Percentiles rank a stretch among this genome's conserved stretches.
Conservation (phyloP, 2,888 invertebrate species). For the Dryobotodes eremita region DNA sequence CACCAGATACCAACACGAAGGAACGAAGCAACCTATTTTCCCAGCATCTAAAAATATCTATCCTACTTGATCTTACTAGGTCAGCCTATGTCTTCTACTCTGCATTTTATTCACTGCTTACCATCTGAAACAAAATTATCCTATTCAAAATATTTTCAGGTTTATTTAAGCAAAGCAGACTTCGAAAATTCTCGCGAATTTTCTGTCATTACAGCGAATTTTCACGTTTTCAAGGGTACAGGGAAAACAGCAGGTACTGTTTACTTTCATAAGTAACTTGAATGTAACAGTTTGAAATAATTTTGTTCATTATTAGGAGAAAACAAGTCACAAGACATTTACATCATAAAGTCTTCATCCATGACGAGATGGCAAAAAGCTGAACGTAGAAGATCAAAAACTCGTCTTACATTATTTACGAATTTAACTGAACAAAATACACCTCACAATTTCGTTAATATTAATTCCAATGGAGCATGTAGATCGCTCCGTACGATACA, state of each 20-base stretch:
- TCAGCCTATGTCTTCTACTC: constrained; percentile 52
- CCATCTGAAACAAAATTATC: constrained; percentile 62
- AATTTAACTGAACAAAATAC: constrained; percentile 1
- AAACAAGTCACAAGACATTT: background rate
- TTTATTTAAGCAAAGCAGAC: background rate
- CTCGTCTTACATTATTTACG: background rate
- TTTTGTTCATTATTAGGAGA: background rate
- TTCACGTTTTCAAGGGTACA: too few species aligned
- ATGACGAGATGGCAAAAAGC: background rate
- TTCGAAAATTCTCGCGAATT: background rate
- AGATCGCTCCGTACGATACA: constrained; percentile 26
- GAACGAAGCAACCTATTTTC: constrained; percentile 14
- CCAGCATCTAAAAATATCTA: constrained; percentile 22
- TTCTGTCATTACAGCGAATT: background rate
- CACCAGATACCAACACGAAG: constrained; percentile 4
- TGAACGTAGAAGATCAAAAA: background rate
- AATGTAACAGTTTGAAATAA: background rate
- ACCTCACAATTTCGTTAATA: constrained; percentile 18
- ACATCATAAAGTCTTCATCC: background rate
- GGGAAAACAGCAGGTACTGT: background rate
- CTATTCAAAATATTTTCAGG: constrained; percentile 44
- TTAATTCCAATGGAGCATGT: constrained; percentile 18
- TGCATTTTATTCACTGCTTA: constrained; percentile 60
- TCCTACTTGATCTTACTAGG: constrained; percentile 44
- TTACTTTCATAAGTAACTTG: background rate